A percentile compares a stretch with the other conserved stretches of the same genome.
These are phyloP conservation scores for Cyclophora albipunctata DNA, from an alignment of 2,888 invertebrate genomes.

Conservation along the genomic window DNA sequence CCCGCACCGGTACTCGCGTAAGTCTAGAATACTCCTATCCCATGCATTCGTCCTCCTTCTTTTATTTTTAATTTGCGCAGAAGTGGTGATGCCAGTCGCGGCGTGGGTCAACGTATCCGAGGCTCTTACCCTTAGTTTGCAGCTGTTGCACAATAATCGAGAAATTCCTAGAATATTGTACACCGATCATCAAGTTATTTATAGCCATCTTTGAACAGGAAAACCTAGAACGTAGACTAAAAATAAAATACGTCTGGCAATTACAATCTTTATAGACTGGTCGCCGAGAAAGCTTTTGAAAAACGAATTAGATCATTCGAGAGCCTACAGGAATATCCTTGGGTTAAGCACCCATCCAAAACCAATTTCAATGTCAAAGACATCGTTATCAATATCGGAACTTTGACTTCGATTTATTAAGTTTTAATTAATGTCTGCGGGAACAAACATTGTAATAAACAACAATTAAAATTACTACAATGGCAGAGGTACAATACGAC, in stretches of 20 bases:
- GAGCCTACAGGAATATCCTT: no score
- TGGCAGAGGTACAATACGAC: conserved; percentile 12
- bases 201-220: conserved; percentile 15
- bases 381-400: conserved; percentile 18
- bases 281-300: no score
- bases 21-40: conserved; percentile 58
- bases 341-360: not conserved
- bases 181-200: conserved; percentile 39
- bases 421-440: conserved; percentile 14
- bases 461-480: conserved; percentile 14
- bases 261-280: no score
- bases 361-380: conserved; percentile 22
- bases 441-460: conserved; percentile 19
- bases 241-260: conserved; percentile 4
- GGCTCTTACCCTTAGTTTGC: conserved; percentile 60
- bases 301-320: no score
- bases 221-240: conserved; percentile 8
- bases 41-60: conserved; percentile 53
- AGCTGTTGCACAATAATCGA: conserved; percentile 69
- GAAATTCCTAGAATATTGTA: conserved; percentile 53
- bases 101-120: conserved; percentile 59
- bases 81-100: conserved; percentile 59
- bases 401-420: conserved; percentile 24
- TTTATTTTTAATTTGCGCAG: conserved; percentile 65
- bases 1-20: conserved; percentile 32